Evolutionary conservation across 2,113 vertebrate genomes (phyloP).

Genomic region (Dicrurus megarhynchus): DNA sequence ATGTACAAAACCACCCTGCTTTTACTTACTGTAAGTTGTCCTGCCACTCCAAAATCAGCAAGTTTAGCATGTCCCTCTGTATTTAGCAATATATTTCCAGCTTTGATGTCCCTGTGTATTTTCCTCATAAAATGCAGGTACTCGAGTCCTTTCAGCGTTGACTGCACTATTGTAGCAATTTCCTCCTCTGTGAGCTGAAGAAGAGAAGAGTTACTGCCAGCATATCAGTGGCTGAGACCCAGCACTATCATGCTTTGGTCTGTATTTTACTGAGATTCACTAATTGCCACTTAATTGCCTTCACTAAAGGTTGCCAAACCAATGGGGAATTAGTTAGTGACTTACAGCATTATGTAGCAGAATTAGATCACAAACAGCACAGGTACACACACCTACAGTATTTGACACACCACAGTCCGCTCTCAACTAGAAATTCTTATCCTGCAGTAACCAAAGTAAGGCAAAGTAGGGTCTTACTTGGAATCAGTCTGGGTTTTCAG

Average conservation of each 20-base stretch:
- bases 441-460: background rate
- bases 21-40: constrained; percentile 89
- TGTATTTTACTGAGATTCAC: background rate
- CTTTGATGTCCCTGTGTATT: constrained; percentile 97
- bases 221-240: background rate
- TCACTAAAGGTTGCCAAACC: background rate
- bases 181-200: constrained; percentile 89
- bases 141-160: constrained; percentile 90
- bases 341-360: background rate
- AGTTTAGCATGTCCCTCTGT: constrained; percentile 92
- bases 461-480: background rate
- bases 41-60: constrained; percentile 94
- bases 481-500: background rate
- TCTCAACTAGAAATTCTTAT: background rate
- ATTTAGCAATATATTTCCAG: constrained; percentile 94
- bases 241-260: background rate
- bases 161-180: constrained; percentile 87
- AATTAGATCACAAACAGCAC: background rate
- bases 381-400: rapidly evolving
- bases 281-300: background rate
- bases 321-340: background rate
- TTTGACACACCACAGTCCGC: background rate
- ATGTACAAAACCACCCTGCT: background rate
- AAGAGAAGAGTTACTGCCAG: constrained; percentile 9
- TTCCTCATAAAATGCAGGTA: constrained; percentile 99